A percentile compares a stretch with the other conserved stretches of the same genome.
These are phyloP conservation scores for Glaucopsyche alexis DNA, from an alignment of 2,888 invertebrate genomes.

Conservation along the genomic window DNA sequence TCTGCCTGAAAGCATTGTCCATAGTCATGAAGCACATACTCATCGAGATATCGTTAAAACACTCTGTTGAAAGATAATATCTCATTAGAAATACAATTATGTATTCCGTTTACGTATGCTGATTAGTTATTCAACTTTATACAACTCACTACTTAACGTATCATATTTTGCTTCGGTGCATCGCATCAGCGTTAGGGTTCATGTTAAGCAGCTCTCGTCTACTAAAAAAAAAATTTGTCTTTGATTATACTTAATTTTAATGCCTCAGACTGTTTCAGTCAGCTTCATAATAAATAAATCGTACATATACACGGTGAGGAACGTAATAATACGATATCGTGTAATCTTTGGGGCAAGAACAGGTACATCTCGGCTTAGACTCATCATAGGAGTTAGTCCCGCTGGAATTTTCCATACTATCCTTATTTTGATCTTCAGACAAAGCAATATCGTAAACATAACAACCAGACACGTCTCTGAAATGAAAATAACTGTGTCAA, in stretches of 20 bases:
- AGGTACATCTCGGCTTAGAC: not conserved
- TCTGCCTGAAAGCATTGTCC: no score
- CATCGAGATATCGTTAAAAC: no score
- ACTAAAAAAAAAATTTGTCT: not conserved
- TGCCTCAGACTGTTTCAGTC: not conserved
- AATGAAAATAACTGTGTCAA: not conserved
- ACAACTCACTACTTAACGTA: constrained; percentile 3
- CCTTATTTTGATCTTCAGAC: not conserved
- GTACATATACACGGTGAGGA: not conserved
- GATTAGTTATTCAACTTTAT: not conserved
- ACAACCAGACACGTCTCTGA: constrained; percentile 12
- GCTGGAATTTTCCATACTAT: not conserved
- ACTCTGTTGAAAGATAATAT: no score
- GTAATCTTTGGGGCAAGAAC: not conserved
- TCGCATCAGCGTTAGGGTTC: not conserved
- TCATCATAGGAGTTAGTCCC: constrained; percentile 10
- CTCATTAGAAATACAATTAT: not conserved
- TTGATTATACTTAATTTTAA: constrained; percentile 2
- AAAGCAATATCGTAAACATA: constrained; percentile 17
- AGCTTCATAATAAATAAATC: constrained; percentile 4
- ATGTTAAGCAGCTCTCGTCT: constrained; percentile 8
- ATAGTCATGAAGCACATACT: no score
- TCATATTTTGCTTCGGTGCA: constrained; percentile 1
- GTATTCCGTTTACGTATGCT: not conserved
- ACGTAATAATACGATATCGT: constrained; percentile 10